A percentile compares a stretch with the other conserved stretches of the same genome.
Conservation (phyloP, 2,113 vertebrate species). For the Bothrops jararaca region DNA sequence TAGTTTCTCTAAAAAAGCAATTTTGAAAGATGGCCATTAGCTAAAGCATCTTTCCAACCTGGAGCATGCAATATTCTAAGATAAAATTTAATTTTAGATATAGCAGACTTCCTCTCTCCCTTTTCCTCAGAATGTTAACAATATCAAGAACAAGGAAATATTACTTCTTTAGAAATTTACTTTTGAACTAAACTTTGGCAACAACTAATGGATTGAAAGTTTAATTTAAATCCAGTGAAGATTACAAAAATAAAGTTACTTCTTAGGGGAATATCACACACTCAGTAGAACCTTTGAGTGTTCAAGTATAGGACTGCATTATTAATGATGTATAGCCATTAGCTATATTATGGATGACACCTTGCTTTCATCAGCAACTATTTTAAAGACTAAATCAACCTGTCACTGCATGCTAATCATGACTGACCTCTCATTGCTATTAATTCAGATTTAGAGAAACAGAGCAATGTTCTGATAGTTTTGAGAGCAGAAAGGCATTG, state of each 20-base stretch:
- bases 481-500: constrained; percentile 3
- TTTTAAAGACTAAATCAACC: not conserved
- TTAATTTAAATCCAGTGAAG: not conserved
- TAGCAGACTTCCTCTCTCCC: not conserved
- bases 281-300: not conserved
- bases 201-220: not conserved
- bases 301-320: not conserved
- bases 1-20: not conserved
- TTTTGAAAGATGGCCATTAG: not conserved
- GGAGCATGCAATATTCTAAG: not conserved
- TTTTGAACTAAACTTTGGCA: not conserved
- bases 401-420: not conserved
- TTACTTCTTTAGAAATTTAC: not conserved
- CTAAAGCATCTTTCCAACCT: not conserved
- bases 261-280: not conserved
- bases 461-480: not conserved
- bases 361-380: not conserved
- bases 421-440: not conserved
- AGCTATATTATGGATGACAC: not conserved
- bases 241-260: not conserved
- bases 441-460: not conserved
- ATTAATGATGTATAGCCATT: not conserved
- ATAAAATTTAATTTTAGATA: not conserved
- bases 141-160: not conserved
- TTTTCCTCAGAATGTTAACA: not conserved